A percentile compares a stretch with the other conserved stretches of the same genome.
Conservation (phyloP, 2,888 invertebrate species). For the Sarcophaga subvicina region DNA sequence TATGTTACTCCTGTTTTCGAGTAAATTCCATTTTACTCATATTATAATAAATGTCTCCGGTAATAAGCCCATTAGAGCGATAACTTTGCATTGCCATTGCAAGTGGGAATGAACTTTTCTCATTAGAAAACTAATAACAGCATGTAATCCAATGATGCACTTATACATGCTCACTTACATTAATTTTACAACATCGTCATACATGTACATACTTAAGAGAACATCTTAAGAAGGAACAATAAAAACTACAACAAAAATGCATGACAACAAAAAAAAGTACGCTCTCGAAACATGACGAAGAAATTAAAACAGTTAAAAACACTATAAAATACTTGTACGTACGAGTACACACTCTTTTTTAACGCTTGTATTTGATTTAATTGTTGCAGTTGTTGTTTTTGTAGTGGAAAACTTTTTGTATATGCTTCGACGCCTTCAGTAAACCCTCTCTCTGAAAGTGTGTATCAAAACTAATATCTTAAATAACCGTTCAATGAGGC, state of each 20-base stretch:
- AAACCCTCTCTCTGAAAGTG: not conserved
- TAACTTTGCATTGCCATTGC: slow-evolving; percentile 25
- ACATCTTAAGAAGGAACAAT: slow-evolving; percentile 41
- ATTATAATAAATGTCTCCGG: not conserved
- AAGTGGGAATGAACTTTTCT: slow-evolving; percentile 67
- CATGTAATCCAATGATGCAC: slow-evolving; percentile 66
- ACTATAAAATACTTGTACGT: not conserved
- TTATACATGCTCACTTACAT: slow-evolving; percentile 39
- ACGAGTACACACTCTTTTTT: not conserved
- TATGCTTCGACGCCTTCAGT: slow-evolving; percentile 48
- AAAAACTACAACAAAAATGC: slow-evolving; percentile 27
- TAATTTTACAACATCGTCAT: slow-evolving; percentile 56
- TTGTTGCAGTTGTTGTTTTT: slow-evolving; percentile 33
- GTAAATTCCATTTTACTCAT: not conserved
- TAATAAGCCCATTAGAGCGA: slow-evolving; percentile 48
- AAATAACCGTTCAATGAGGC: slow-evolving; percentile 28
- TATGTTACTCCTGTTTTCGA: not conserved
- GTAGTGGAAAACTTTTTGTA: slow-evolving; percentile 54
- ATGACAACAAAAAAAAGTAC: slow-evolving; percentile 21
- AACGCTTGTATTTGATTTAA: slow-evolving; percentile 7
- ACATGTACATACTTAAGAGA: slow-evolving; percentile 38
- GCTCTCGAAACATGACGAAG: slow-evolving; percentile 40
- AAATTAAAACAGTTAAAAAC: slow-evolving; percentile 48
- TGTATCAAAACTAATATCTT: slow-evolving; percentile 2
- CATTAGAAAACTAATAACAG: slow-evolving; percentile 67